Evolutionary conservation across 2,888 invertebrate species (phyloP), one percentile per base, ranked within the genome.

Genomic region (Sphecodes monilicornis): DNA sequence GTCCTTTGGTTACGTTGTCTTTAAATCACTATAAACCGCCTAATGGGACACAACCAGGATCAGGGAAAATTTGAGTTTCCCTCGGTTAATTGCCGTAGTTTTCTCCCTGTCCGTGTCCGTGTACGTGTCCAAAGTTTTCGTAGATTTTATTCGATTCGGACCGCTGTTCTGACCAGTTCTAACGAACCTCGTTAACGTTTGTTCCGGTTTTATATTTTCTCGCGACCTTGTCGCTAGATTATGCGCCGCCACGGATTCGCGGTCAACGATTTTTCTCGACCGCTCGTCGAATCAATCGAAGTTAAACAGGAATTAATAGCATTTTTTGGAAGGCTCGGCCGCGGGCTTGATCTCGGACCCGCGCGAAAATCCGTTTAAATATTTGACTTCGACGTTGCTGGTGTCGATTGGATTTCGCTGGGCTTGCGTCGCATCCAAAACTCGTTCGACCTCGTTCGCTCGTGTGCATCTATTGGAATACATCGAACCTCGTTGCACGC

Each of bases 221-320:
- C 46, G 29, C 36, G 3, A 50, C n/a, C 26, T 2, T 26, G 22
- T 36, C 13, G 71, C 39, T 82, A 72, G 68, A 82, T 82, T 80
- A 80, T 68, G 36, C 71, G 39, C 22, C 29, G 57, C 36, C 43
- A 46, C 26, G 76, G 60, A 76, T 50, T 73, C 41, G n/a, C 16
- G 41, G 54, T 29, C 4, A 16, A 5, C 39, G 75, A 32, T 39
- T 68, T 39, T 68, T 39, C 22, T 68, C 13, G 70, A 86, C 80
- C 71, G 87, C 70, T 39, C 76, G 71, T 75, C 70, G 66, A 81
- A 86, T 88, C 82, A 80, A 84, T 88, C 79, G 87, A 83, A 86
- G 89, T 89, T 90, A 90, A 90, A 90, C 88, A 90, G 74, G 83
- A 84, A 85, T 90, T 90, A 90, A 89, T 89, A 82, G 81, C 81